Evolutionary conservation across 2,888 invertebrate genomes (phyloP).

Genomic region (Entomobrya proxima): DNA sequence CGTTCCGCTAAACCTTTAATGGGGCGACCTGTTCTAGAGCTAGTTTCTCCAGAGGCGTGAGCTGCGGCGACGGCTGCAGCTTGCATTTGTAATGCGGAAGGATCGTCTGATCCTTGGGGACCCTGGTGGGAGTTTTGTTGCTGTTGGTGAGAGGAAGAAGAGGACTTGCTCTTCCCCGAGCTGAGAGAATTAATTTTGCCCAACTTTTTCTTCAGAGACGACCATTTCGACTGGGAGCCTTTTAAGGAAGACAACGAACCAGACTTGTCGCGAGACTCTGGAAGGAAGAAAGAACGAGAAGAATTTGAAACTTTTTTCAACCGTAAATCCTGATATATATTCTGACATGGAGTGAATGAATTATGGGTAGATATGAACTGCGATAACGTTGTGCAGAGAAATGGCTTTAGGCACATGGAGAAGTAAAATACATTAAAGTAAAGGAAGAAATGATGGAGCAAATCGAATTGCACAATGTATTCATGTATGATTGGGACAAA

Average conservation of each 20-base stretch:
- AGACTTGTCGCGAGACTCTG: slow-evolving; percentile 73
- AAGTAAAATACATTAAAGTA: too few relatives aligned
- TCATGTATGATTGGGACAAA: too few relatives aligned
- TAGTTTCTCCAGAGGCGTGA: not conserved
- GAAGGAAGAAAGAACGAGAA: slow-evolving; percentile 11
- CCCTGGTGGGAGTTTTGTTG: slow-evolving; percentile 5
- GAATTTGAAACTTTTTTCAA: not conserved
- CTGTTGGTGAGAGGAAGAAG: slow-evolving; percentile 34
- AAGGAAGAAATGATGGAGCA: too few relatives aligned
- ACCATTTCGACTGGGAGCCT: slow-evolving; percentile 74
- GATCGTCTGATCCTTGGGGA: too few relatives aligned
- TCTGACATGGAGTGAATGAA: too few relatives aligned
- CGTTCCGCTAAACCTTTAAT: slow-evolving; percentile 69
- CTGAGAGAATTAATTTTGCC: slow-evolving; percentile 68
- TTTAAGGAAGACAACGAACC: slow-evolving; percentile 75
- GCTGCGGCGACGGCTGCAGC: not conserved
- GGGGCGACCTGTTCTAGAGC: slow-evolving; percentile 37
- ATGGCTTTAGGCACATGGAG: too few relatives aligned
- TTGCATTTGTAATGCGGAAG: slow-evolving; percentile 3
- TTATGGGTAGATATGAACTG: too few relatives aligned
- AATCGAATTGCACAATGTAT: too few relatives aligned
- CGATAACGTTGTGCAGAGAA: too few relatives aligned
- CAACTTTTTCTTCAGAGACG: slow-evolving; percentile 74
- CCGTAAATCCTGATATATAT: not conserved
- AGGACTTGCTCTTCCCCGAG: slow-evolving; percentile 59